phyloP scores from a whole-genome alignment of 1,140 invertebrate species.

The Zelostemma sp. region DNA sequence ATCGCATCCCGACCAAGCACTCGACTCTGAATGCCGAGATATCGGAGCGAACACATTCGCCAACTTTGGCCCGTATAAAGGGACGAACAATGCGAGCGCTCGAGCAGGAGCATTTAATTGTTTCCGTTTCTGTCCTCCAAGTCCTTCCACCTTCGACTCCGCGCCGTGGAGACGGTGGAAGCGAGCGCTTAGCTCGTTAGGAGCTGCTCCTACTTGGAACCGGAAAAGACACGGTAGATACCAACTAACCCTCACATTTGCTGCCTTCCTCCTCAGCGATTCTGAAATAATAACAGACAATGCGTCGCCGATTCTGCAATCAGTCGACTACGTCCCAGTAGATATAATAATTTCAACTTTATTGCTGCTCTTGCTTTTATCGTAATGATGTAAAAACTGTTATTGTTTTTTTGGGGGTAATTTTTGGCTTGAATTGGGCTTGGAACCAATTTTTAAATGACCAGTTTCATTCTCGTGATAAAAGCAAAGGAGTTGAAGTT shows the following conservation, averaged over 20 bases:
- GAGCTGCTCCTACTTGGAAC: constrained; percentile 27
- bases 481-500: no score
- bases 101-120: constrained; percentile 61
- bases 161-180: constrained; percentile 30
- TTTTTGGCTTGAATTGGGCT: no score
- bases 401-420: no score
- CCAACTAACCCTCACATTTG: constrained; percentile 44
- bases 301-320: constrained; percentile 16
- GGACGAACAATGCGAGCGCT: constrained; percentile 54
- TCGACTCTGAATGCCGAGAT: constrained; percentile 40
- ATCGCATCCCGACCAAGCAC: constrained; percentile 47
- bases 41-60: constrained; percentile 32
- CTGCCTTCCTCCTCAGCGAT: constrained; percentile 26
- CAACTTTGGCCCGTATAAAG: constrained; percentile 40
- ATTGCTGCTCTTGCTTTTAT: no score
- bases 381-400: no score
- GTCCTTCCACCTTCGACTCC: constrained; percentile 39
- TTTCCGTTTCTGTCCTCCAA: constrained; percentile 51
- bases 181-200: constrained; percentile 44
- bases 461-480: no score
- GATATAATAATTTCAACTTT: no score
- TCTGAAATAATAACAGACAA: constrained; percentile 25
- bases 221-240: constrained; percentile 45
- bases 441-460: no score
- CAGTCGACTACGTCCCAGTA: constrained; percentile 10